Evolutionary conservation across 2,797 vertebrate genomes (phyloP).

Genomic region (Aselliscus stoliczkanus): DNA sequence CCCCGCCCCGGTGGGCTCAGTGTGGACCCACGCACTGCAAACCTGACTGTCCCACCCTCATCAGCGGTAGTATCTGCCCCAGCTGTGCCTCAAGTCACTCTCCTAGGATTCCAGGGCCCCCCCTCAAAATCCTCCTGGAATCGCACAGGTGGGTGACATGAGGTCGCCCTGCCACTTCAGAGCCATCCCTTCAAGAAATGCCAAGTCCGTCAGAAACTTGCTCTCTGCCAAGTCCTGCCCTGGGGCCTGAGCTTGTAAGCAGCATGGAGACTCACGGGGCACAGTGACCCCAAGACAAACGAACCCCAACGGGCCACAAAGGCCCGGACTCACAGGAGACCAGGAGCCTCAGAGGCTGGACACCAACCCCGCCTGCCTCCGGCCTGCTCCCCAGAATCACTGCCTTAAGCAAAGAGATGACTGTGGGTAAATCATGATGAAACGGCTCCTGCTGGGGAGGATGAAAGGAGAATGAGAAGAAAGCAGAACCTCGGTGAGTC

Average conservation of each 20-base stretch:
- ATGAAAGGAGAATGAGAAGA: background rate
- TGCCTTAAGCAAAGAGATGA: background rate
- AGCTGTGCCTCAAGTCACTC: background rate
- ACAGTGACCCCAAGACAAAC: background rate
- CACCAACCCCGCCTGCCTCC: background rate
- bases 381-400: background rate
- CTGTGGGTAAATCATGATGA: background rate
- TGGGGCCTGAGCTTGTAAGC: background rate
- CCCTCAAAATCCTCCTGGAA: background rate
- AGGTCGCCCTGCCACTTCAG: background rate
- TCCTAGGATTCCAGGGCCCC: background rate
- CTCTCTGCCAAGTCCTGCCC: background rate
- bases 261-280: background rate
- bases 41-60: background rate
- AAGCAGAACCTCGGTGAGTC: accelerated
- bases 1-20: background rate
- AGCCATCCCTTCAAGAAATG: background rate
- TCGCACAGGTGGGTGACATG: too few relatives aligned
- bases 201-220: background rate
- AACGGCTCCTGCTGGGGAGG: background rate
- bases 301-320: background rate
- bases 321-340: too few relatives aligned
- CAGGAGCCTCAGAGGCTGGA: background rate
- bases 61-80: background rate
- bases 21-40: background rate